Evolutionary conservation across 2,888 invertebrate species (phyloP).

Genomic region (Hypomecis atomaria): DNA sequence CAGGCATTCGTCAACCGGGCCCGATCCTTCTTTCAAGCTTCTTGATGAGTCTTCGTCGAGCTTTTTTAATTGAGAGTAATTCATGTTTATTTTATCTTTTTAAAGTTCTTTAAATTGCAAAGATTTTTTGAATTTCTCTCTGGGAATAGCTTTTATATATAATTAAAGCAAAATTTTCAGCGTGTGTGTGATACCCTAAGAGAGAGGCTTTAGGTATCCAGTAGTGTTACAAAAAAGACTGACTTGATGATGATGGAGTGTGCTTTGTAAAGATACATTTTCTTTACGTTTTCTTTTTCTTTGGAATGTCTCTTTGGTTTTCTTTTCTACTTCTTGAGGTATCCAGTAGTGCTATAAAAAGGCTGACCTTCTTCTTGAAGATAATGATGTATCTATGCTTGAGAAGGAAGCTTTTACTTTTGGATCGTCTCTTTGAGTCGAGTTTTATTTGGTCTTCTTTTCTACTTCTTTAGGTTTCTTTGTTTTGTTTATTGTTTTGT

Average conservation of each 20-base stretch:
- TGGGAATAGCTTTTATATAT: not conserved
- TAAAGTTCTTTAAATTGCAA: not conserved
- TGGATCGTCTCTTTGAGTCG: not conserved
- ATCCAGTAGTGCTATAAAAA: no score
- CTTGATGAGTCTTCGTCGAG: constrained; percentile 56
- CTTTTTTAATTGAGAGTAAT: constrained; percentile 55
- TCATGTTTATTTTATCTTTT: constrained; percentile 40
- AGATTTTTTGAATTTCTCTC: not conserved
- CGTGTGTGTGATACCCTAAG: no score
- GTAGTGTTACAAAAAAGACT: no score
- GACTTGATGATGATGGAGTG: no score
- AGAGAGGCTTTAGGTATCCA: no score
- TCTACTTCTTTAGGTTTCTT: not conserved
- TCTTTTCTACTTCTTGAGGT: no score
- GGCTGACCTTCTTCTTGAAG: no score
- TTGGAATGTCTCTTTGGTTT: no score
- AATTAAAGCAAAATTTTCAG: no score
- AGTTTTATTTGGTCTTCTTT: not conserved
- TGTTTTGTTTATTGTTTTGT: not conserved
- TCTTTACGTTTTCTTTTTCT: no score
- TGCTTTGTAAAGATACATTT: no score
- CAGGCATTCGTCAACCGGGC: constrained; percentile 60
- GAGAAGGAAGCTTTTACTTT: not conserved
- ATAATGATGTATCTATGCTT: no score
- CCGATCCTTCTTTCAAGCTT: constrained; percentile 53